Evolutionary conservation across 2,113 vertebrate species (phyloP).

Genomic region (Aptenodytes forsteri): DNA sequence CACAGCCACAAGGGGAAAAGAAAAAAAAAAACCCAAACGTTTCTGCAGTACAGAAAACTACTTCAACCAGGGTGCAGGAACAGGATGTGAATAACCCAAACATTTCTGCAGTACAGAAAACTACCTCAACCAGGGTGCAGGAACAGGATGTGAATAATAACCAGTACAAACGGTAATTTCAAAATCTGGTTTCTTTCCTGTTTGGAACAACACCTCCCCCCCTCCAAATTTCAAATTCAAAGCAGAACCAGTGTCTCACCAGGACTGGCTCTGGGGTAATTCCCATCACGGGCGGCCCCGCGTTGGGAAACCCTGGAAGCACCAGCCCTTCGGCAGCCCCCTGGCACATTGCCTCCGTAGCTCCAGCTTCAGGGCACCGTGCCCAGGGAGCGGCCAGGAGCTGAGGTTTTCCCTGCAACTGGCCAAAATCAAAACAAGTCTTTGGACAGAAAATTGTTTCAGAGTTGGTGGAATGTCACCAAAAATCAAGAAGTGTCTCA

Average conservation of each 20-base stretch:
- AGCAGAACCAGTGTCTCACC: not conserved
- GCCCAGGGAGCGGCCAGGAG: not conserved
- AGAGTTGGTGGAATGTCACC: not conserved
- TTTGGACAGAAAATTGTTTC: not conserved
- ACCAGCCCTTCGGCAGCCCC: not conserved
- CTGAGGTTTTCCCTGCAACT: not conserved
- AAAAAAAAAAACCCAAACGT: not conserved
- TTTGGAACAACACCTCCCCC: not conserved
- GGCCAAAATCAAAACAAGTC: not conserved
- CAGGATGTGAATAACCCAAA: no score
- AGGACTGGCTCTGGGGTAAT: not conserved
- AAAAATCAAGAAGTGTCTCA: not conserved
- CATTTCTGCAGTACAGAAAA: not conserved
- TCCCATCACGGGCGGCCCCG: not conserved
- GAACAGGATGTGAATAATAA: not conserved
- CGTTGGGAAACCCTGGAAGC: not conserved
- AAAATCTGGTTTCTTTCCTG: not conserved
- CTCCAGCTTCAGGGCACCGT: not conserved
- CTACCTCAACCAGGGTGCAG: not conserved
- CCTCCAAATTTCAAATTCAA: not conserved
- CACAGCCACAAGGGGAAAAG: not conserved
- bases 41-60: not conserved
- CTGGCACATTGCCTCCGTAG: fast-evolving
- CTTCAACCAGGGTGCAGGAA: not conserved
- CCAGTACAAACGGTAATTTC: not conserved